phyloP scores from a whole-genome alignment of 2,797 vertebrate genomes.

The Tenualosa thibaudeaui region DNA sequence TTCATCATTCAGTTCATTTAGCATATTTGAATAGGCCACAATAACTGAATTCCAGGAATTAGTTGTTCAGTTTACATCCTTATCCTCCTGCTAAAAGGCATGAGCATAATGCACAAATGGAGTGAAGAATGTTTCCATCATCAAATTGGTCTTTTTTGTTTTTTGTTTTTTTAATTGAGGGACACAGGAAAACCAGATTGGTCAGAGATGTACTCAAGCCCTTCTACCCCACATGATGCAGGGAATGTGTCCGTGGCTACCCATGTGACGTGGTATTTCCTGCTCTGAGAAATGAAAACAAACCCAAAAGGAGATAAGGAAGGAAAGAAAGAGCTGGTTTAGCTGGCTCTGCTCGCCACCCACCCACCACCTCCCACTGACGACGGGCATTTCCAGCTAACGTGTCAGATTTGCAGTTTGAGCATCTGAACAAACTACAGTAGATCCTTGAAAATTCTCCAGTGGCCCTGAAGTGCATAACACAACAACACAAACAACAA shows the following conservation, averaged over 20 bases:
- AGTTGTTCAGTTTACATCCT: background rate
- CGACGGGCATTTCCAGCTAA: background rate
- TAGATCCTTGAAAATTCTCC: conserved; percentile 14
- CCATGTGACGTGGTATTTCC: conserved; percentile 25
- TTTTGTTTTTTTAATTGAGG: background rate
- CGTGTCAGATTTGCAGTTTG: conserved; percentile 28
- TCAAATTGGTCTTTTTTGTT: too few relatives aligned
- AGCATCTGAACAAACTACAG: conserved; percentile 25
- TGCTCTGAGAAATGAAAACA: conserved; percentile 29
- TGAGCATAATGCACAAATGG: background rate
- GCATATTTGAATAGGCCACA: background rate
- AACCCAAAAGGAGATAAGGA: background rate
- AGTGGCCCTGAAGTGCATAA: too few relatives aligned
- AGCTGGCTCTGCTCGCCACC: background rate
- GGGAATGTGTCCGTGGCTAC: background rate
- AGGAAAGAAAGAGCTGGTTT: conserved; percentile 26
- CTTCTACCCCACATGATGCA: background rate
- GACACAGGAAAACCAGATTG: background rate
- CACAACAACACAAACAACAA: too few relatives aligned
- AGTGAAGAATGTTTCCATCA: background rate
- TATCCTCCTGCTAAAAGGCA: background rate
- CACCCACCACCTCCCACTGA: conserved; percentile 22
- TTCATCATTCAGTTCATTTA: background rate
- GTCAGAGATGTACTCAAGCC: background rate
- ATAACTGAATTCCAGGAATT: background rate